phyloP scores from a whole-genome alignment of 2,113 vertebrate genomes.

The Chascanopsetta lugubris region DNA sequence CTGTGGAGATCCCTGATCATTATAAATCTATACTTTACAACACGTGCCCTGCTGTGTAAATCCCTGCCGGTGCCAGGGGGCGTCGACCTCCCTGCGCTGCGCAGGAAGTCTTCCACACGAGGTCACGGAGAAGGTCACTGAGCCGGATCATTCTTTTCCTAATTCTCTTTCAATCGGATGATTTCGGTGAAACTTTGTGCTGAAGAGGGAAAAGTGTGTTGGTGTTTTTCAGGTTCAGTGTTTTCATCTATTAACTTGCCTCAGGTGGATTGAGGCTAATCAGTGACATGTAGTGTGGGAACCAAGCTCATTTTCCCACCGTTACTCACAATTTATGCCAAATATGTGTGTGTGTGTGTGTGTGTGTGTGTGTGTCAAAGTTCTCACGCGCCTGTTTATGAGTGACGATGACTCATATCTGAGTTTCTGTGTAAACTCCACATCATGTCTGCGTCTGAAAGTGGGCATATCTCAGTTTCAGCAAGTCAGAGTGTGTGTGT shows the following conservation, averaged over 20 bases:
- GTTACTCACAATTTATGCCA: slow-evolving; percentile 19
- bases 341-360: slow-evolving; percentile 6
- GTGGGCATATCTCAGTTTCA: slow-evolving; percentile 23
- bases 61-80: too few species aligned
- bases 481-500: slow-evolving; percentile 14
- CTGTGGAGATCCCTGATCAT: too few species aligned
- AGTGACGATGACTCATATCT: slow-evolving; percentile 26
- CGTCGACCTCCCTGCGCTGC: too few species aligned
- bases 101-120: neutral
- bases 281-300: slow-evolving; percentile 72
- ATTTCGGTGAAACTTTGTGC: neutral
- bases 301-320: slow-evolving; percentile 54
- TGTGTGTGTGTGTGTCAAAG: slow-evolving; percentile 7
- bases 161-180: neutral
- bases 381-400: slow-evolving; percentile 4
- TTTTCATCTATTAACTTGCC: slow-evolving; percentile 44
- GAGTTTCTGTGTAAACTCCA: slow-evolving; percentile 35
- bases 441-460: slow-evolving; percentile 13
- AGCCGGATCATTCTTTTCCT: too few species aligned
- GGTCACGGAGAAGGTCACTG: neutral
- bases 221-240: slow-evolving; percentile 1
- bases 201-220: neutral
- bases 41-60: too few species aligned
- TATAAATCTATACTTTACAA: too few species aligned
- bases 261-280: slow-evolving; percentile 65